Evolutionary conservation across 2,113 vertebrate species (phyloP), one percentile per base, ranked within the genome.

Genomic region (Orycteropus afer): DNA sequence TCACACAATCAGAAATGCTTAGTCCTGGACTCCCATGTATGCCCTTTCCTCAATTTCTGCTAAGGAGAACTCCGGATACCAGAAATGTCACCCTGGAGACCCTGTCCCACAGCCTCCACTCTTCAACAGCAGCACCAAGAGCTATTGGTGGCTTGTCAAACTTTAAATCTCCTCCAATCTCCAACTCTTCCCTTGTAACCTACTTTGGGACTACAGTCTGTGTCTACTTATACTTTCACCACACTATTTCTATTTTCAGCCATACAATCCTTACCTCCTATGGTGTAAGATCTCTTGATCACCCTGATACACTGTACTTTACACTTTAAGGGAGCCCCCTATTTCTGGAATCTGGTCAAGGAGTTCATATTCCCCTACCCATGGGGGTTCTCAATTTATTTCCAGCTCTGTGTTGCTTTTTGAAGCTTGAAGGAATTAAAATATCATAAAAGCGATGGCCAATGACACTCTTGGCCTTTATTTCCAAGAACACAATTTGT

Each of bases 351-450:
- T 79, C 42, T 77, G 78, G 73, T 81, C 90, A 88, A 95, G 51
- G 42, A 88, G 63, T 90, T 90, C 93, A 90, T 32, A 12, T 25
- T 59, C 69, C 32, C 20, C 34, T 79, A 15, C 11, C 63, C 40
- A 51, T 0, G 0, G 71, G 55, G 78, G 61, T 40, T 73, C 78
- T 73, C 6, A 25, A 34, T 79, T 96, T 95, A 92, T 93, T 92
- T 96, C 76, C 59, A 79, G 81, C 61, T 96, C 29, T 45, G 53
- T 8, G 83, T 34, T 74, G 55, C 88, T 90, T 97, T 78, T 76
- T 96, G 93, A 94, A 96, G 92, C 40, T 67, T 37, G 67, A 71
- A 88, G 78, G 82, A 95, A 92, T 73, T 42, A 45, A 84, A 87
- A 65, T 18, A 32, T 57, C 89, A 61, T 17, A 82, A 69, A 90